Evolutionary conservation across 2,113 vertebrate species (phyloP).

Genomic region (Phoxinus phoxinus): DNA sequence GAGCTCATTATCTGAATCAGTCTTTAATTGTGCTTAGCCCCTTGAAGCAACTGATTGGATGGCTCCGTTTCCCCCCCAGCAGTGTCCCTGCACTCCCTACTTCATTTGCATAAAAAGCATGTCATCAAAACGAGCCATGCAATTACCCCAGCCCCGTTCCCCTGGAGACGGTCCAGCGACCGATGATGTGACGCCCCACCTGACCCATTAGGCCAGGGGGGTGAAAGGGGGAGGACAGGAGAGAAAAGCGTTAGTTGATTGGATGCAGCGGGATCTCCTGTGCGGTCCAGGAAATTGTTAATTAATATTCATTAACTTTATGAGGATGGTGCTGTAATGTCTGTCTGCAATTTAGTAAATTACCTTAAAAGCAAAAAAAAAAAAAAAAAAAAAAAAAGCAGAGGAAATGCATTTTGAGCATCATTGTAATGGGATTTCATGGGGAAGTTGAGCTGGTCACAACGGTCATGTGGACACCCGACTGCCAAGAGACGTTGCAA

Average conservation of each 20-base stretch:
- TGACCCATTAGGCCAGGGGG: slow-evolving; percentile 50
- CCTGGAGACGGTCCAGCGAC: slow-evolving; percentile 51
- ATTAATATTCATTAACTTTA: slow-evolving; percentile 41
- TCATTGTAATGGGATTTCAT: slow-evolving; percentile 10
- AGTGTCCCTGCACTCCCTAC: not conserved
- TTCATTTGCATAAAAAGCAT: slow-evolving; percentile 57
- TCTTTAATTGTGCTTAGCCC: slow-evolving; percentile 57
- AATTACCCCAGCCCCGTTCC: slow-evolving; percentile 52
- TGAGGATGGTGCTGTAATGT: slow-evolving; percentile 10
- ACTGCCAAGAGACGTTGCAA: not conserved
- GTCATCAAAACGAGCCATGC: slow-evolving; percentile 58
- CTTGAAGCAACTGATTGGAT: slow-evolving; percentile 57
- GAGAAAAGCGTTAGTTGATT: slow-evolving; percentile 50
- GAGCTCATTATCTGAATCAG: slow-evolving; percentile 59
- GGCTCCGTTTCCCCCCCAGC: slow-evolving; percentile 45
- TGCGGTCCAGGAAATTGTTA: slow-evolving; percentile 36
- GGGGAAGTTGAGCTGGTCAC: not conserved
- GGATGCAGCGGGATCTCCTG: slow-evolving; percentile 45
- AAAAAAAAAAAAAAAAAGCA: not conserved
- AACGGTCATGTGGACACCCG: not conserved
- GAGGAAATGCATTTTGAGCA: not conserved
- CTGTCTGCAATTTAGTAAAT: slow-evolving; percentile 36
- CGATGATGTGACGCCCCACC: slow-evolving; percentile 50
- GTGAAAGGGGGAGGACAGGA: slow-evolving; percentile 36
- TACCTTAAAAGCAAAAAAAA: not conserved